Base-by-base conservation (phyloP, 2,113 vertebrate genomes). In the Hippoglossus stenolepis region DNA sequence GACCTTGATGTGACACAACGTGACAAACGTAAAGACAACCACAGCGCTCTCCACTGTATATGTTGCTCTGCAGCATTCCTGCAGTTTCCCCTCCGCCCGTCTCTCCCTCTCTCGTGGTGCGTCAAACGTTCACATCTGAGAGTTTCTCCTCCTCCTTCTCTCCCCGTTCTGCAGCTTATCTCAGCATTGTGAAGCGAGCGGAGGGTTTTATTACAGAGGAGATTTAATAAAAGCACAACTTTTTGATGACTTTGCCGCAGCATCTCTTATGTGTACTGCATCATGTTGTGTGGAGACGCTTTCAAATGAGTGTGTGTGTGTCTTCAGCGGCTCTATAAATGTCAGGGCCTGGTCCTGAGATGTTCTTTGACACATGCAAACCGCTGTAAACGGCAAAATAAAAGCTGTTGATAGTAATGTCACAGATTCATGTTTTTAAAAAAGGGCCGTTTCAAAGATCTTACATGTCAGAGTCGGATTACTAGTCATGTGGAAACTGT, bases 191-290 rank as follows among this genome's bases (percentile, higher is more conserved):
- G 80, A 85, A 57, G 57, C 57, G 38, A 79, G 82, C 23, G 15
- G 40, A 58, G 43, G 81, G 53, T 80, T 83, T 84, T 80, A 87
- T 86, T 77, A 75, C 73, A 68, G 72, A 85, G 66, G 73, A 80
- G 85, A 85, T 90, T 91, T 84, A 73, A 80, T 80, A 79, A 87
- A 85, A 86, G 87, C 76, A 17, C 63, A 87, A 80, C 84, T 70
- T 88, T 87, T 70, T 88, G 81, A 89, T 85, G 79, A 90, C 79
- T 85, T 86, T 82, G 88, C 80, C 79, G 77, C 75, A 78, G 73
- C 68, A 70, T 77, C 62, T 74, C 35, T 20, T 5, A 21, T 56
- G 59, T 53, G 40, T 53, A 17, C 26, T 24, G 28, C 12, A 35
- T 54, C 53, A 24, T 76, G 68, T 35, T 28, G 51, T 24, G 65